These are phyloP conservation scores for Ondatra zibethicus DNA, from an alignment of 2,113 vertebrate species.

Conservation along the genomic window DNA sequence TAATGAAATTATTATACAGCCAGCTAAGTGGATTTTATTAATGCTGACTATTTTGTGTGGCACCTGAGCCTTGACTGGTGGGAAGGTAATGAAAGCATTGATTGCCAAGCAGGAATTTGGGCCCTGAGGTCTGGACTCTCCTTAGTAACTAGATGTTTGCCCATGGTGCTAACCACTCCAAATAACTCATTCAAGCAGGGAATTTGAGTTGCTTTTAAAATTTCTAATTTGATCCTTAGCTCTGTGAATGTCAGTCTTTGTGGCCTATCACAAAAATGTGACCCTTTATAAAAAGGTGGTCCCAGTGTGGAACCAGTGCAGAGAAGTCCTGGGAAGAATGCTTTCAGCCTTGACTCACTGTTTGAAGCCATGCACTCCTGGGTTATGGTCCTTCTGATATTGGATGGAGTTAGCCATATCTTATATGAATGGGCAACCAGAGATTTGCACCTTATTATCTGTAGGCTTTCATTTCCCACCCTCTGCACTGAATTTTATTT, in stretches of 20 bases:
- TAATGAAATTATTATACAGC: slow-evolving; percentile 60
- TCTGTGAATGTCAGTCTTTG: not conserved
- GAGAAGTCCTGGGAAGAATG: not conserved
- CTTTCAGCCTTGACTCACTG: not conserved
- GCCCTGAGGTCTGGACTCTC: not conserved
- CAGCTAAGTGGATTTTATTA: slow-evolving; percentile 5
- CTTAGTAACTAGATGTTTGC: not conserved
- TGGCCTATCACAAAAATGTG: not conserved
- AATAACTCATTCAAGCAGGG: not conserved
- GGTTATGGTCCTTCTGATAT: not conserved
- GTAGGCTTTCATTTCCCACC: not conserved
- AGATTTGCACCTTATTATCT: not conserved
- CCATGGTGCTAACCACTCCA: not conserved
- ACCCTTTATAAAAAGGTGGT: not conserved
- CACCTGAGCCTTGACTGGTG: not conserved
- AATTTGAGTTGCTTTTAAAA: not conserved
- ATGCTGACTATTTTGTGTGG: not conserved
- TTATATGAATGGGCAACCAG: not conserved
- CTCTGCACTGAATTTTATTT: not conserved
- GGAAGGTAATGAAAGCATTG: not conserved
- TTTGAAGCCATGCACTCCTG: not conserved
- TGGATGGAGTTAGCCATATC: not conserved
- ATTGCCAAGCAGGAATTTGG: not conserved
- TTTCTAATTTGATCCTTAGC: not conserved
- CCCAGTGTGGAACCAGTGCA: not conserved